Conservation (phyloP, 2,113 vertebrate genomes). For the Nycticorax nycticorax region DNA sequence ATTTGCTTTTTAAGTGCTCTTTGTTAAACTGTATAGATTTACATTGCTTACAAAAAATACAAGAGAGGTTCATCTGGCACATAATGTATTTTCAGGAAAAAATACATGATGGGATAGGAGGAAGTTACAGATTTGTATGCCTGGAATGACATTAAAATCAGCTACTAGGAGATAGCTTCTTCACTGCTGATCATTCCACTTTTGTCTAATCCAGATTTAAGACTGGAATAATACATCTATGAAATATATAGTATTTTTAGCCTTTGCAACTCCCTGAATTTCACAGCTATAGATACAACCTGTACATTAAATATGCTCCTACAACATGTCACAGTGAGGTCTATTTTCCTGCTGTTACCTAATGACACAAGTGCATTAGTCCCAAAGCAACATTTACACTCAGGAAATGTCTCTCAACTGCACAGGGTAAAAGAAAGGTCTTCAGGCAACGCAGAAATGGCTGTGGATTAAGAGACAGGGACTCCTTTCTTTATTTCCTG, state of each 20-base stretch:
- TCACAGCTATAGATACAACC: not conserved
- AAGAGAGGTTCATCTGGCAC: not conserved
- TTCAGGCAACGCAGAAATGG: slow-evolving; percentile 53
- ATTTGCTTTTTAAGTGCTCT: not conserved
- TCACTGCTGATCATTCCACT: not conserved
- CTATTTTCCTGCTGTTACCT: slow-evolving; percentile 4
- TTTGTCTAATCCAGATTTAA: not conserved
- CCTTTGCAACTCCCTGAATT: not conserved
- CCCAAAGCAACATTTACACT: not conserved
- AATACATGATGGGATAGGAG: not conserved
- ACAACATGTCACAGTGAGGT: not conserved
- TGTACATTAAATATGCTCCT: not conserved
- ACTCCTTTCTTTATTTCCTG: slow-evolving; percentile 41
- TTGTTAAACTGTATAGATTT: not conserved
- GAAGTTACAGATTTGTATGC: not conserved
- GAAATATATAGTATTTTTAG: not conserved
- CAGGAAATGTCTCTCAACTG: slow-evolving; percentile 73
- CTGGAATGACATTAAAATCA: not conserved
- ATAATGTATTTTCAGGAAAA: not conserved
- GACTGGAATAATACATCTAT: not conserved
- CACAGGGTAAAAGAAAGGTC: slow-evolving; percentile 28
- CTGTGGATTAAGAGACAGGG: not conserved
- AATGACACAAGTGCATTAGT: slow-evolving; percentile 52
- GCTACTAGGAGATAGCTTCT: not conserved
- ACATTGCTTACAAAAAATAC: not conserved